A percentile compares a stretch with the other conserved stretches of the same genome.
These are phyloP conservation scores for Rynchops niger DNA, from an alignment of 2,113 vertebrate species.

Conservation along the genomic window DNA sequence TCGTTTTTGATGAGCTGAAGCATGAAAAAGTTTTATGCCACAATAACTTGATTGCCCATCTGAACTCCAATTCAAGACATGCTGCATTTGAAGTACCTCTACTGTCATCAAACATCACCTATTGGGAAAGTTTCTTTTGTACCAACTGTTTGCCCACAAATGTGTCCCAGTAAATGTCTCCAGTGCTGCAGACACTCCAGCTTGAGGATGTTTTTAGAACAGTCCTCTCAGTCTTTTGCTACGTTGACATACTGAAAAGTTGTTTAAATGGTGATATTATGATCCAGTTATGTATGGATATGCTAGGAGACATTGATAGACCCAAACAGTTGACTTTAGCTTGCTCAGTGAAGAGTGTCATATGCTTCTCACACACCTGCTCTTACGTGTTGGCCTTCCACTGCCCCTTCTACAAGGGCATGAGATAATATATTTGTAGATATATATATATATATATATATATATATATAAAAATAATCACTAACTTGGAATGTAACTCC, in stretches of 20 bases:
- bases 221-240: neutral
- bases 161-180: neutral
- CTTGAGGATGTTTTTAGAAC: neutral
- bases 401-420: neutral
- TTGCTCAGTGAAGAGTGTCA: neutral
- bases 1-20: neutral
- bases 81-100: neutral
- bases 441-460: neutral
- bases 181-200: neutral
- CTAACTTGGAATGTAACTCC: neutral
- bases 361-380: neutral
- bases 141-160: neutral
- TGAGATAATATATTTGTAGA: neutral
- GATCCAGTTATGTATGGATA: neutral
- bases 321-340: neutral
- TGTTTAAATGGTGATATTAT: neutral
- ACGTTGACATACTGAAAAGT: neutral
- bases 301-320: neutral
- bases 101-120: neutral
- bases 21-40: neutral
- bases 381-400: accelerated
- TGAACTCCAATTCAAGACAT: neutral
- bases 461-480: neutral
- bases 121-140: neutral
- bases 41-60: neutral